Conservation (phyloP, 1,140 invertebrate species). For the Caerostris extrusa region DNA sequence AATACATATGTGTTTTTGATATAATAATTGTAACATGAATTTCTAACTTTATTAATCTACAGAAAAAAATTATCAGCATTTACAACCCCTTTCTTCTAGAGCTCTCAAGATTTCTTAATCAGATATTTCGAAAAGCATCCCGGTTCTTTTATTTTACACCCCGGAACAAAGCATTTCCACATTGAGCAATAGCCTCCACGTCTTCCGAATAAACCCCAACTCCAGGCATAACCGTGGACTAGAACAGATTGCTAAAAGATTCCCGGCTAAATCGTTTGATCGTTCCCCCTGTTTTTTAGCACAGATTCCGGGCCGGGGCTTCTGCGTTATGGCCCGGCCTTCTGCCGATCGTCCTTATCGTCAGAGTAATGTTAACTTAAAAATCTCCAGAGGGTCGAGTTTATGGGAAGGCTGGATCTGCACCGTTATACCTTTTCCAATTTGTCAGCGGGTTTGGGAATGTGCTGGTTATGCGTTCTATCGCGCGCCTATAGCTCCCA, state of each 20-base stretch:
- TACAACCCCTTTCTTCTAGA: background rate
- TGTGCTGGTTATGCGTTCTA: conserved; percentile 71
- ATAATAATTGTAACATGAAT: background rate
- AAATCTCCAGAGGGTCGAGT: conserved; percentile 55
- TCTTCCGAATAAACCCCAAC: conserved; percentile 30
- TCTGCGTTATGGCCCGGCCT: conserved; percentile 3
- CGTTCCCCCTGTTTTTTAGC: background rate
- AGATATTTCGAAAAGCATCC: background rate
- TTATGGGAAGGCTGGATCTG: conserved; percentile 63
- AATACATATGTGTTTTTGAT: background rate
- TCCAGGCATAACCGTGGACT: conserved; percentile 27
- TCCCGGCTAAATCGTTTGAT: background rate
- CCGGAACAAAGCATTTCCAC: background rate
- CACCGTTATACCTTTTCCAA: conserved; percentile 59
- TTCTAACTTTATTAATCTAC: background rate
- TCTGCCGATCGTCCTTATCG: conserved; percentile 46
- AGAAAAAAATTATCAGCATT: background rate
- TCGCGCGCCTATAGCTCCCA: conserved; percentile 14
- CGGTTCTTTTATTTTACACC: background rate
- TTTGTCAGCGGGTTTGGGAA: conserved; percentile 67
- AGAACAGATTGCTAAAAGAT: conserved; percentile 58
- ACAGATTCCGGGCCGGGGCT: background rate
- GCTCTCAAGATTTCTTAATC: background rate
- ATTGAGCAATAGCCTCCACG: background rate
- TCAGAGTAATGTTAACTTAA: conserved; percentile 65